Evolutionary conservation across 1,140 invertebrate genomes (phyloP).

Genomic region (Adoxophyes honmai): DNA sequence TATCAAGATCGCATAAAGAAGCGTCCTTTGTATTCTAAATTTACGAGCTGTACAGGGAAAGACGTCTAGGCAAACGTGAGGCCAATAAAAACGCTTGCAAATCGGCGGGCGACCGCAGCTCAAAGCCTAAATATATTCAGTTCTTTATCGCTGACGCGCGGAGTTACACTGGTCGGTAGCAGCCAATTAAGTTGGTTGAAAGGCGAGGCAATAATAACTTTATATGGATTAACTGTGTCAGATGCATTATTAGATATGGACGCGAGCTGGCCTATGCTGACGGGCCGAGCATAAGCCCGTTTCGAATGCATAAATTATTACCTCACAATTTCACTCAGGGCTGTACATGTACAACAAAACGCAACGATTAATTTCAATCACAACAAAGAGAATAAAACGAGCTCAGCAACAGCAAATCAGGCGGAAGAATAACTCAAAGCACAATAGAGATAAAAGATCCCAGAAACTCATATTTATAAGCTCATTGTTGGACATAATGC

Average conservation of each 20-base stretch:
- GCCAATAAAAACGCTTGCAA: slow-evolving; percentile 51
- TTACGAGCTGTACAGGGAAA: slow-evolving; percentile 50
- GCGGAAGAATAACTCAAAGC: slow-evolving; percentile 38
- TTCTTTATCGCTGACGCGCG: slow-evolving; percentile 48
- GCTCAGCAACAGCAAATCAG: slow-evolving; percentile 38
- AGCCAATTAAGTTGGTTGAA: slow-evolving; percentile 51
- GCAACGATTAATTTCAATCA: slow-evolving; percentile 46
- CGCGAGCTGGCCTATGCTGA: slow-evolving; percentile 31
- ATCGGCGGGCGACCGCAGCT: slow-evolving; percentile 41
- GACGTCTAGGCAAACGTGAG: slow-evolving; percentile 47
- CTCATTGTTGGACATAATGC: slow-evolving; percentile 56
- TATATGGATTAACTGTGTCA: slow-evolving; percentile 58
- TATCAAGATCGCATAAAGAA: slow-evolving; percentile 62
- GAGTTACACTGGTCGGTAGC: slow-evolving; percentile 51
- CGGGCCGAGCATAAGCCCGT: slow-evolving; percentile 30
- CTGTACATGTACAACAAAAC: slow-evolving; percentile 30
- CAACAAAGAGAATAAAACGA: slow-evolving; percentile 46
- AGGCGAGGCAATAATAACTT: slow-evolving; percentile 54
- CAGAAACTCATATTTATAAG: slow-evolving; percentile 59
- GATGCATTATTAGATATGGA: slow-evolving; percentile 50
- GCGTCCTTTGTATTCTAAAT: slow-evolving; percentile 52
- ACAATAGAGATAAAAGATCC: slow-evolving; percentile 52
- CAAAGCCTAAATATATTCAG: slow-evolving; percentile 49
- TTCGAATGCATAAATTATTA: slow-evolving; percentile 48
- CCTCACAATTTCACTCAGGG: slow-evolving; percentile 33